Evolutionary conservation across 2,888 invertebrate species (phyloP).

Genomic region (Acleris emargana): DNA sequence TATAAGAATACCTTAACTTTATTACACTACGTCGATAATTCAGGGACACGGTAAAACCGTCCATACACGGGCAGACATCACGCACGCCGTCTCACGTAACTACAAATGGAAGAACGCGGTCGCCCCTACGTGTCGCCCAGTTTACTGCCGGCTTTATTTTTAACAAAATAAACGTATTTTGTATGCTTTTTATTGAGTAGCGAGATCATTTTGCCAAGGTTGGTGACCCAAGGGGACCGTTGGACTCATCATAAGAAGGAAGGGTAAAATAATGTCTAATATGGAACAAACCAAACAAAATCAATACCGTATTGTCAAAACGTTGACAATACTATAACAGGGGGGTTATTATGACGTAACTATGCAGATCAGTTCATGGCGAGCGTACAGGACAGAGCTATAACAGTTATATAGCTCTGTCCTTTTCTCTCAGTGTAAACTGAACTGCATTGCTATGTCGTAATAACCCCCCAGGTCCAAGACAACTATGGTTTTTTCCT

Average conservation of each 20-base stretch:
- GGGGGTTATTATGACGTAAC: too few relatives aligned
- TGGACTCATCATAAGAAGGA: conserved; percentile 3
- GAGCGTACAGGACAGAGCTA: too few relatives aligned
- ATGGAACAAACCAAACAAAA: too few relatives aligned
- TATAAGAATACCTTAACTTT: too few relatives aligned
- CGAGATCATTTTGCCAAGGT: conserved; percentile 4
- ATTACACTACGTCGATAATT: conserved; percentile 1
- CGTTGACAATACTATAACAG: too few relatives aligned
- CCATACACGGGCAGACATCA: conserved; percentile 11
- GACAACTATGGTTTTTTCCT: too few relatives aligned
- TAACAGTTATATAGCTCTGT: too few relatives aligned
- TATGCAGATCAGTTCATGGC: too few relatives aligned
- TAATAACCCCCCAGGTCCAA: too few relatives aligned
- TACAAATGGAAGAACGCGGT: conserved; percentile 59
- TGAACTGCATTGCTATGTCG: too few relatives aligned
- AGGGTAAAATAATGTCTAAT: neutral
- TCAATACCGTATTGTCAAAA: too few relatives aligned
- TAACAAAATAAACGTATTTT: conserved; percentile 47
- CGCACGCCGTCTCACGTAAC: conserved; percentile 55
- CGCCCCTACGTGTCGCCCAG: conserved; percentile 54
- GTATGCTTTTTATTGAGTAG: conserved; percentile 33
- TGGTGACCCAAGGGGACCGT: conserved; percentile 3
- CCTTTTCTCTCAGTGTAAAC: too few relatives aligned
- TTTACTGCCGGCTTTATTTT: conserved; percentile 60
- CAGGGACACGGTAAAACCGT: neutral